Percentiles rank a stretch among this genome's conserved stretches.
phyloP scores from a whole-genome alignment of 1,140 invertebrate genomes.

The Lepidotrigona ventralis region DNA sequence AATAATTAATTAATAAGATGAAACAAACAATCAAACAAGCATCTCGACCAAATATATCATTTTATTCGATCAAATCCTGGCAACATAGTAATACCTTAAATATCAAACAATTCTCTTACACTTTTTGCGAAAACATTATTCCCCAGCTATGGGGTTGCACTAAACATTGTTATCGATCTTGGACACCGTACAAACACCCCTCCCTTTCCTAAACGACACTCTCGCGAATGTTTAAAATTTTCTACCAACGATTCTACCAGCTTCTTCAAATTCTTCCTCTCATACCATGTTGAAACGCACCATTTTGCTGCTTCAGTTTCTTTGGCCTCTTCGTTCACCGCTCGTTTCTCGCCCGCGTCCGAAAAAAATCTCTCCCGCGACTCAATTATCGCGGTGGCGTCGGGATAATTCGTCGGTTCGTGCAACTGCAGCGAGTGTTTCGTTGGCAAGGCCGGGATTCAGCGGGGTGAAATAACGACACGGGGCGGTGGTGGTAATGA shows the following conservation, averaged over 20 bases:
- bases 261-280: neutral
- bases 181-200: neutral
- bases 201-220: too few species aligned
- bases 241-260: neutral
- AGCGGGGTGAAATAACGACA: conserved; percentile 23
- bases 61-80: too few species aligned
- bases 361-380: neutral
- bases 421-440: conserved; percentile 52
- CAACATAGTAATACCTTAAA: neutral
- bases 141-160: neutral
- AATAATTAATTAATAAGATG: too few species aligned
- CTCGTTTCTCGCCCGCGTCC: too few species aligned
- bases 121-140: neutral
- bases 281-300: neutral
- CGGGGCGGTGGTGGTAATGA: conserved; percentile 53
- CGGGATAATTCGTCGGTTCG: too few species aligned
- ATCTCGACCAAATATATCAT: too few species aligned
- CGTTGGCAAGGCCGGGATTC: conserved; percentile 33
- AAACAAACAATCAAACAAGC: too few species aligned
- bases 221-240: neutral
- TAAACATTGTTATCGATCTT: neutral
- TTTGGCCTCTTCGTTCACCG: neutral
- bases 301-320: neutral
- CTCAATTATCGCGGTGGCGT: neutral
- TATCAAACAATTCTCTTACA: neutral